These are phyloP conservation scores for Empidonax traillii DNA, from an alignment of 2,113 vertebrate genomes.

Conservation along the genomic window DNA sequence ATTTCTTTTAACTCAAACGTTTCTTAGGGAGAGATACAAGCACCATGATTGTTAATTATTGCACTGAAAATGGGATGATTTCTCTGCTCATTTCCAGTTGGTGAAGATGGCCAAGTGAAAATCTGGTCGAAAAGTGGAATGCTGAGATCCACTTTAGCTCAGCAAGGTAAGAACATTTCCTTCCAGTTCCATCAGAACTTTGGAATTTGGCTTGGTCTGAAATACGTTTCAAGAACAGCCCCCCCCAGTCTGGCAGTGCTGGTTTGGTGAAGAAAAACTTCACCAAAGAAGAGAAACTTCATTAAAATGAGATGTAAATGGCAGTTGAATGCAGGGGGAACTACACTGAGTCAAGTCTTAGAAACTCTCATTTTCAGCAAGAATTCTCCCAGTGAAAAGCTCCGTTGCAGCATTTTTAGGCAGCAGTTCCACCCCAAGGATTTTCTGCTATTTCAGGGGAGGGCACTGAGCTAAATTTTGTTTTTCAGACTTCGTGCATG, in stretches of 20 bases:
- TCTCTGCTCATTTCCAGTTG: constrained; percentile 76
- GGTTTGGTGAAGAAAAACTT: not conserved
- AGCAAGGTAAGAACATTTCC: constrained; percentile 82
- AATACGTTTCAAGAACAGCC: not conserved
- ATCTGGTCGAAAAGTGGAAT: constrained; percentile 99
- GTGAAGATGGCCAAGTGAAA: constrained; percentile 98
- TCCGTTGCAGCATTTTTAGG: not conserved
- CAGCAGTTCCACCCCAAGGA: not conserved
- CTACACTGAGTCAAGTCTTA: not conserved
- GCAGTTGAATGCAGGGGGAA: not conserved
- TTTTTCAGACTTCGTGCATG: constrained; percentile 77
- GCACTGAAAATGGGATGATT: not conserved
- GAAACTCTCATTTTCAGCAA: not conserved
- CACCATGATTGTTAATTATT: not conserved
- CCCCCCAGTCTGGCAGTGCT: not conserved
- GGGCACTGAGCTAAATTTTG: constrained; percentile 64
- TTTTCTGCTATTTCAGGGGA: constrained; percentile 46
- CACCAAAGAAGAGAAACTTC: not conserved
- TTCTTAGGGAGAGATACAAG: not conserved
- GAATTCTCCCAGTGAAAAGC: not conserved
- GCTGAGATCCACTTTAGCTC: constrained; percentile 93
- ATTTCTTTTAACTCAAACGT: not conserved
- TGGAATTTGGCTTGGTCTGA: not conserved
- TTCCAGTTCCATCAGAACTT: not conserved
- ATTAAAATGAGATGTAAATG: not conserved